Evolutionary conservation across 2,797 vertebrate genomes (phyloP), one percentile per base, ranked within the genome.

Genomic region (Pterois miles): DNA sequence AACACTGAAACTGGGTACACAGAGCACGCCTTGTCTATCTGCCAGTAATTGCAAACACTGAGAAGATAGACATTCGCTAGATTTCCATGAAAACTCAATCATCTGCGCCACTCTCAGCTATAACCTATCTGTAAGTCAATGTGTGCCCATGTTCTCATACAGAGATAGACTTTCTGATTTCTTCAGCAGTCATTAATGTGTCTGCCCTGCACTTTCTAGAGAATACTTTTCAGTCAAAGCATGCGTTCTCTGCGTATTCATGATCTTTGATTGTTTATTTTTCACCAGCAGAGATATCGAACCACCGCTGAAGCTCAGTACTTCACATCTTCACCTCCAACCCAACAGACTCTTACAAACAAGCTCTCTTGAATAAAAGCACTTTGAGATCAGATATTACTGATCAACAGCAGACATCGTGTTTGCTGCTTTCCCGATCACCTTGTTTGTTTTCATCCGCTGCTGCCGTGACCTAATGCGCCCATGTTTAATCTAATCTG

Each of bases 191-290:
- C n/a, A n/a, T n/a, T n/a, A n/a, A n/a, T 13, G 10, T 65, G 43
- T 65, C 36, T 71, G 7, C 25, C 5, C 34, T 2, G 9, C n/a
- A 59, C 33, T 59, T 50, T 50, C 14, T 50, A 66, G 22, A 53
- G 38, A 66, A 27, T n/a, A 65, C 58, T 54, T 75, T n/a, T 53
- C 65, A 73, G 60, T 66, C 66, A 38, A 56, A 25, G 68, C 54
- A 14, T 22, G 13, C 12, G 2, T 34, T 72, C 23, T 52, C 33
- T 16, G 8, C 62, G 29, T 74, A 75, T 75, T 78, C 67, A 75
- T 71, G 63, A 52, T 65, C 31, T 71, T 75, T 36, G 58, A 78
- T 71, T 77, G 66, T 59, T 77, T 31, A 18, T 22, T 8, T 71
- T 72, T 72, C 53, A 14, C 13, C n/a, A 29, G 70, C n/a, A 40